Evolutionary conservation across 2,797 vertebrate species (phyloP), one percentile per base, ranked within the genome.

Genomic region (Sebastiscus albofasciatus): DNA sequence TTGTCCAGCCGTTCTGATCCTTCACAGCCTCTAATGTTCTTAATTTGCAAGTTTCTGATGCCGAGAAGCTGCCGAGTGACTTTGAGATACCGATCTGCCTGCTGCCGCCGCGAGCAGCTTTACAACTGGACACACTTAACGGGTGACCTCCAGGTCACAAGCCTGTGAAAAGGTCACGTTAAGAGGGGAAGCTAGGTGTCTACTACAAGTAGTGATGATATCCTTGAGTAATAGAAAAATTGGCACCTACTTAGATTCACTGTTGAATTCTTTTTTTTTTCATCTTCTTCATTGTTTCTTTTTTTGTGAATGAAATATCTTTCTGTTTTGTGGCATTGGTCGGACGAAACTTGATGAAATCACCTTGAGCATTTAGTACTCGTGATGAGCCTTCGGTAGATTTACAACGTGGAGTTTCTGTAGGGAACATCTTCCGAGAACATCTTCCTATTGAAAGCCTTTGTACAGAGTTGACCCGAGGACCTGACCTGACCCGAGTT

Each of bases 1-100:
- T 77, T 78, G 76, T 87, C 88, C 86, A 77, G 33, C 8, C 58
- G 70, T 81, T 64, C 42, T 61, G 66, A 82, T 73, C 64, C 60
- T 67, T 69, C 72, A 77, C 49, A 79, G 72, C 39, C 56, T 67
- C 33, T 39, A 52, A 82, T 75, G 42, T 77, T 82, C 72, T 56
- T 75, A 6, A 70, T 80, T 77, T 77, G 66, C 27, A 78, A 18
- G 4, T 83, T 81, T 75, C 18, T 76, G 82, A 79, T 71, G 58
- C 62, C 1, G 49, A 62, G 60, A 67, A 74, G 66, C 67, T 58
- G 75, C 33, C 33, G 61, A 49, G 12, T 8, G 1, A 59, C 34
- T 75, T 36, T 62, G 12, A 80, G 86, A 83, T 82, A 71, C 7
- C 26, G 54, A 86, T 84, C 80, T 68, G 39, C 68, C 52, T 36